Base-by-base conservation (phyloP, 1,140 invertebrate genomes). In the Pomacea maculata region DNA sequence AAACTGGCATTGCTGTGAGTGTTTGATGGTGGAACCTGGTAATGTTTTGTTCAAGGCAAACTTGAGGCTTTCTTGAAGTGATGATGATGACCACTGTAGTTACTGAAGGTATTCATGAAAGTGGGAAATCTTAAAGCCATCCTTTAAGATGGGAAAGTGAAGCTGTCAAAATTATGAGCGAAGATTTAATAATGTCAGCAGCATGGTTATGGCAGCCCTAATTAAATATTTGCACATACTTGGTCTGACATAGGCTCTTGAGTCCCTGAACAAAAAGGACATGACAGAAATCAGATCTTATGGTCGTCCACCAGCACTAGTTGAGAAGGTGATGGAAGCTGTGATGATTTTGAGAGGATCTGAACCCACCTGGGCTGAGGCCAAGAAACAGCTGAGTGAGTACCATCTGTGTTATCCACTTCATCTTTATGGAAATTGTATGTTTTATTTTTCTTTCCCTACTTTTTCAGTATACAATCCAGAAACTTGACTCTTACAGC, bases 281-380 rank as follows among this genome's bases (percentile, higher is more conserved):
- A 94, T 97, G 68, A 94, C 95, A 68, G 96, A 97, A 92, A 95
- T 97, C 78, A 96, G 96, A 90, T 96, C 95, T 0, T 97, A 97
- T 91, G 94, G 94, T 0, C 94, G 94, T 85, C 96, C 96, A 5
- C 96, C 96, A 19, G 91, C 93, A 55, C 95, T 96, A 88, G 96
- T 97, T 1, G 95, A 96, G 91, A 95, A 96, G 92, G 96, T 97
- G 0, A 94, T 97, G 94, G 96, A 97, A 90, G 95, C 96, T 29
- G 95, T 97, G 0, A 95, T 97, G 93, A 96, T 97, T 85, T 89
- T 97, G 25, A 93, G 95, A 82, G 93, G 94, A 80, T 93, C 92
- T 80, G 96, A 97, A 81, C 95, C 96, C 14, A 95, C 94, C 3
- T 97, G 96, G 96, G 93, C 94, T 2, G 96, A 96, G 92, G 94